Conservation (phyloP, 2,888 invertebrate species). For the Melinaea marsaeus region DNA sequence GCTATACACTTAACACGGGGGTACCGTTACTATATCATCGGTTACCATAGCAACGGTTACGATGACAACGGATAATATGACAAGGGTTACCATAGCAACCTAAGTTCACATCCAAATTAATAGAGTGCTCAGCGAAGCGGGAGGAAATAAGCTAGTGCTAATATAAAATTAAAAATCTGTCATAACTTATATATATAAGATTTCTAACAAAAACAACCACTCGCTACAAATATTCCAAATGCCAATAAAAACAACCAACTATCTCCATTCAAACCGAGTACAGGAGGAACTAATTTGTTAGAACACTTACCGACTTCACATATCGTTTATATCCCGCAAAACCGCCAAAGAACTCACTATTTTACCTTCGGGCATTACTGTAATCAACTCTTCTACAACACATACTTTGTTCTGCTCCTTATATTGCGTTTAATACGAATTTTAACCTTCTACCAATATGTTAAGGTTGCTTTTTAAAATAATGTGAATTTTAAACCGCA, state of each 20-base stretch:
- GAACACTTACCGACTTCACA: slow-evolving; percentile 30
- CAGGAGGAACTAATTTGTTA: slow-evolving; percentile 29
- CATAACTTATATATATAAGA: too few species aligned
- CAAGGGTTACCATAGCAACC: too few species aligned
- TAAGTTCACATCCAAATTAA: too few species aligned
- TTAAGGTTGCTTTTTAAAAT: slow-evolving; percentile 11
- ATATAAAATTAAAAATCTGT: too few species aligned
- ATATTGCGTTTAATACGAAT: slow-evolving; percentile 7
- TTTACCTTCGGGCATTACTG: slow-evolving; percentile 53
- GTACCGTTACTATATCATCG: too few species aligned
- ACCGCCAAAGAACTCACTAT: slow-evolving; percentile 43
- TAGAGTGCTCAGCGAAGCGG: too few species aligned
- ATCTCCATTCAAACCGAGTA: slow-evolving; percentile 15
- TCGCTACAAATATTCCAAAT: background rate
- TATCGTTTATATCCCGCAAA: slow-evolving; percentile 30
- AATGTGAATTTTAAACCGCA: slow-evolving; percentile 9
- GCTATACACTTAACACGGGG: too few species aligned
- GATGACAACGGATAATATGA: too few species aligned
- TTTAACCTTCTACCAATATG: slow-evolving; percentile 17
- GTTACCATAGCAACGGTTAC: too few species aligned
- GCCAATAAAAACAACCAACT: slow-evolving; percentile 6
- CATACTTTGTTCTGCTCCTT: background rate
- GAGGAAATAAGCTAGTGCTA: too few species aligned
- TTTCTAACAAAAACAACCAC: background rate
- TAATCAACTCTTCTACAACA: slow-evolving; percentile 50